Percentiles rank a stretch among this genome's conserved stretches.
These are phyloP conservation scores for Bombycilla garrulus DNA, from an alignment of 2,113 vertebrate species.

Conservation along the genomic window DNA sequence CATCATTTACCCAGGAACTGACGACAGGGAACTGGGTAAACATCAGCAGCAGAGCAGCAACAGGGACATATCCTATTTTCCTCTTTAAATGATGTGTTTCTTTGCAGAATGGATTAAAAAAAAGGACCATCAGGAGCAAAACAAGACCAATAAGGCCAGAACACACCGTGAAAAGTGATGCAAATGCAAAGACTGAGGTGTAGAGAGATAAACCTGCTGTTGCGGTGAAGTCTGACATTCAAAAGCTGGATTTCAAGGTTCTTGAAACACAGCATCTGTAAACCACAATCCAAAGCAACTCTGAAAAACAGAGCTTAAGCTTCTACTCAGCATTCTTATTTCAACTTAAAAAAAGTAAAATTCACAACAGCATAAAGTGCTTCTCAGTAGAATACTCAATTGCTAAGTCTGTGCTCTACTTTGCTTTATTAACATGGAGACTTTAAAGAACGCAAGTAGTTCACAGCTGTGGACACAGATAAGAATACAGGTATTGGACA, in stretches of 20 bases:
- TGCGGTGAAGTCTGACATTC: neutral
- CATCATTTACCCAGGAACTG: neutral
- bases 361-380: neutral
- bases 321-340: neutral
- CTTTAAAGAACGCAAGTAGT: neutral
- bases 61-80: neutral
- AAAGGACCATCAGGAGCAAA: neutral
- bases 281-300: neutral
- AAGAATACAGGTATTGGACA: neutral
- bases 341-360: neutral
- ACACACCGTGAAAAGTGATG: neutral
- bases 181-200: neutral
- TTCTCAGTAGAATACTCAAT: neutral
- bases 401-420: neutral
- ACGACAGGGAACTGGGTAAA: neutral
- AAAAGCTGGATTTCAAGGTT: neutral
- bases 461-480: neutral
- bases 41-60: neutral
- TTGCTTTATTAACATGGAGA: neutral
- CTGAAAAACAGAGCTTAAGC: neutral
- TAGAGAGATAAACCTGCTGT: neutral
- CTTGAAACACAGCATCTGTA: neutral
- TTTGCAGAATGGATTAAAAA: neutral
- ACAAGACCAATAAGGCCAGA: neutral
- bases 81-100: neutral